phyloP scores from a whole-genome alignment of 53 echinoderm and acorn worm genomes.

The Crossaster papposus region DNA sequence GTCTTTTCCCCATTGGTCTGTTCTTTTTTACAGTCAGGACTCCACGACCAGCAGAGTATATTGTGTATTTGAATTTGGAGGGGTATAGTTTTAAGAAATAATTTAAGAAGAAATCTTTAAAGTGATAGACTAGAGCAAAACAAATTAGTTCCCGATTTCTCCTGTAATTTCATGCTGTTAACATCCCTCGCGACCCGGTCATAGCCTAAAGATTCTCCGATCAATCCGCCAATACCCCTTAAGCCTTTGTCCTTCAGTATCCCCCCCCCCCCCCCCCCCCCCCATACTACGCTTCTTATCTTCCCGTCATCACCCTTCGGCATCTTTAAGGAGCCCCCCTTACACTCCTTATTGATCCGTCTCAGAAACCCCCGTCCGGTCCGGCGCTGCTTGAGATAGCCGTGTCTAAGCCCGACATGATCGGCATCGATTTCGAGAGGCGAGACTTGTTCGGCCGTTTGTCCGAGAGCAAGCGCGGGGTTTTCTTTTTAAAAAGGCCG shows the following conservation, averaged over 20 bases:
- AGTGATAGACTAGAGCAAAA: too few relatives aligned
- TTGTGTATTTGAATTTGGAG: too few relatives aligned
- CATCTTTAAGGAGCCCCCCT: constrained; percentile 29
- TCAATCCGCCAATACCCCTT: constrained; percentile 45
- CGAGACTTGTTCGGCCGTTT: constrained; percentile 31
- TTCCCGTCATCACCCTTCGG: constrained; percentile 30
- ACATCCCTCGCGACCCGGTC: constrained; percentile 35
- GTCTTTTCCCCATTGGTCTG: not conserved
- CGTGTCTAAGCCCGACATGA: constrained; percentile 48
- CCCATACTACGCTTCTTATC: constrained; percentile 40
- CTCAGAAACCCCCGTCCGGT: not conserved
- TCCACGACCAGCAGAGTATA: too few relatives aligned
- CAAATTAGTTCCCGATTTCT: not conserved
- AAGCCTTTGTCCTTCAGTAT: constrained; percentile 36
- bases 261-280: constrained; percentile 5
- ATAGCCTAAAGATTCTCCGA: constrained; percentile 22
- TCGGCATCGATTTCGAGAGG: constrained; percentile 20
- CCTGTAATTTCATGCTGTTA: constrained; percentile 6
- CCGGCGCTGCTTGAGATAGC: constrained; percentile 46
- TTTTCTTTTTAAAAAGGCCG: not conserved
- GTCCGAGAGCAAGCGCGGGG: constrained; percentile 13
- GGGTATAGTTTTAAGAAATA: not conserved
- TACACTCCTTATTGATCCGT: constrained; percentile 46
- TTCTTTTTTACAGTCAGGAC: not conserved
- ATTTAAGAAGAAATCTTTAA: not conserved